Base-by-base conservation (phyloP, 2,113 vertebrate species). In the Zingel zingel region DNA sequence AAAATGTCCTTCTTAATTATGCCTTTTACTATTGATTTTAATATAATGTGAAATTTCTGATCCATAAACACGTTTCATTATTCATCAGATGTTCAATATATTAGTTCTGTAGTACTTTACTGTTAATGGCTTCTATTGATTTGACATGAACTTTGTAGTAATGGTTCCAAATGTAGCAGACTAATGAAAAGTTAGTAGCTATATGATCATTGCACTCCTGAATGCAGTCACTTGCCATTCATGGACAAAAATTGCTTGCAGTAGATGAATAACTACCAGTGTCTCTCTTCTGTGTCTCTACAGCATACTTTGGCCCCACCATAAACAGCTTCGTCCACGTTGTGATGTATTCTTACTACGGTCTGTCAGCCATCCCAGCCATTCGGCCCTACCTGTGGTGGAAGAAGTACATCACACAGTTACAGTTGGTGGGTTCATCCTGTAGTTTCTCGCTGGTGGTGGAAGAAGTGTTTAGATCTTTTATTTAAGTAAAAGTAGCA, bases 361-460 rank as follows among this genome's bases (percentile, higher is more conserved):
- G 97, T 13, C 92, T 99, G 84, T 99, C 98, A 0, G 96, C 97
- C 18, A 77, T 99, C 86, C 98, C 98, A 12, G 96, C 96, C 83
- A 93, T 98, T 81, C 95, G 97, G 36, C 98, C 98, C 0, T 99
- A 98, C 93, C 97, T 99, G 65, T 99, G 98, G 98, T 99, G 98
- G 98, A 99, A 99, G 95, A 99, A 96, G 88, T 99, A 99, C 92
- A 99, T 99, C 93, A 99, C 98, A 36, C 98, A 99, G 93, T 95
- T 97, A 10, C 98, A 99, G 93, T 95, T 99, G 96, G 98, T 99
- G 92, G 95, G 97, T 84, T 71, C 3, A 47, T 54, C 47, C 43
- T 53, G 19, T 6, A 21, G 13, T 39, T 54, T 23, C 10, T 6
- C 25, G 12, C 13, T 36, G 16, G 12, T 15, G 27, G 12, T 56